Base-by-base conservation (phyloP, 2,888 invertebrate genomes). In the Globia sparganii region DNA sequence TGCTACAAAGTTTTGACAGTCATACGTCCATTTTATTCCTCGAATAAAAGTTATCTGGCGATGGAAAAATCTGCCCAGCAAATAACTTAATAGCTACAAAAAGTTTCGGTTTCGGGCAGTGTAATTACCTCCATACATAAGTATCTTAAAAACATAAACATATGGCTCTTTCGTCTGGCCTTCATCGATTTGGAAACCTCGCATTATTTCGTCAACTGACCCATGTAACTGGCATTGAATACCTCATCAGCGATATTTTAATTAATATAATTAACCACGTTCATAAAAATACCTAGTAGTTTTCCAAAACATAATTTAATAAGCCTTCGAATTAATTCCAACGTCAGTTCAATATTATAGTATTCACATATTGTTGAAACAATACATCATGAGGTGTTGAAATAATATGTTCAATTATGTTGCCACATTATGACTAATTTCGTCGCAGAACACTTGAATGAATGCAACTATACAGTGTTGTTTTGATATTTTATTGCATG, bases 141-240 rank as follows among this genome's bases (percentile, higher is more conserved):
- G 25, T 68, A 73, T 58, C 43, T 77, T 43, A 68, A 69, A 72
- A 84, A 64, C 64, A 66, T 65, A 72, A 84, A 64, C 64, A 66
- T 65, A 37, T 70, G 74, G 34, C 21, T 70, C 18, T 53, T 79
- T 80, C 46, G 66, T 67, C 37, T 77, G 79, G 70, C 83, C 75
- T 80, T 80, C 64, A 86, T 78, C 64, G 75, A 78, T 80, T 86
- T 75, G 72, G 73, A 70, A 83, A 74, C 72, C 11, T 61, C 40
- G 31, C 65, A 34, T 66, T 76, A 72, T 86, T 82, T 77, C 67
- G 62, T 75, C 34, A 75, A 72, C 46, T 71, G 49, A 74, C 71
- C 66, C 59, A 58, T 78, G 79, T 78, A 76, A 73, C 28, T 66
- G 6, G 46, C 28, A 72, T 68, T 79, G 46, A 75, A 75, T 65